Percentiles rank a stretch among this genome's conserved stretches.
These are phyloP conservation scores for Macquaria australasica DNA, from an alignment of 2,113 vertebrate genomes.

Conservation along the genomic window DNA sequence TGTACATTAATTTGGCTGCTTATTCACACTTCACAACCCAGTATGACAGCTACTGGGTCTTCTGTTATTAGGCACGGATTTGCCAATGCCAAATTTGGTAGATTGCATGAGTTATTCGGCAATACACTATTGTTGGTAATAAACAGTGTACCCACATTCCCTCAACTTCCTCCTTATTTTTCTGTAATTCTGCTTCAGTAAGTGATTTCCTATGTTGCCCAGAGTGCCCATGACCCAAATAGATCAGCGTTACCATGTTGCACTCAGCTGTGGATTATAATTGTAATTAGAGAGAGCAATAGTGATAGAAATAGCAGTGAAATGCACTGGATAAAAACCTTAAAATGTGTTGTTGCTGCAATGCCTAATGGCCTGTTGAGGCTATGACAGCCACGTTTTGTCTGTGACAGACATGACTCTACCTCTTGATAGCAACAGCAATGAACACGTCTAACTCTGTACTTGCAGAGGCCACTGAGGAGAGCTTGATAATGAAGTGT, in stretches of 20 bases:
- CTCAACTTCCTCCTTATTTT: not conserved
- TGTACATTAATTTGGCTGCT: not conserved
- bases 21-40: not conserved
- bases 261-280: constrained; percentile 35
- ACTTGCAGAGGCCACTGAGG: not conserved
- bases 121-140: not conserved
- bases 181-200: not conserved
- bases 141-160: not conserved
- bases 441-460: constrained; percentile 1
- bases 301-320: not conserved
- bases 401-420: not conserved
- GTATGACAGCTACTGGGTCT: not conserved
- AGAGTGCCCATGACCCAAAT: not conserved
- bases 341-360: not conserved
- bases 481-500: constrained; percentile 29
- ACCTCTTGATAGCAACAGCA: not conserved
- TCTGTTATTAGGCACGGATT: not conserved
- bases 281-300: not conserved
- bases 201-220: not conserved
- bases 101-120: not conserved
- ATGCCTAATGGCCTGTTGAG: not conserved
- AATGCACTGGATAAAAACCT: not conserved
- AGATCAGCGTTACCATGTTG: not conserved
- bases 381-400: not conserved
- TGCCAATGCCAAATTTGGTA: not conserved